Evolutionary conservation across 2,888 invertebrate species (phyloP).

Genomic region (Nomada hirtipes): DNA sequence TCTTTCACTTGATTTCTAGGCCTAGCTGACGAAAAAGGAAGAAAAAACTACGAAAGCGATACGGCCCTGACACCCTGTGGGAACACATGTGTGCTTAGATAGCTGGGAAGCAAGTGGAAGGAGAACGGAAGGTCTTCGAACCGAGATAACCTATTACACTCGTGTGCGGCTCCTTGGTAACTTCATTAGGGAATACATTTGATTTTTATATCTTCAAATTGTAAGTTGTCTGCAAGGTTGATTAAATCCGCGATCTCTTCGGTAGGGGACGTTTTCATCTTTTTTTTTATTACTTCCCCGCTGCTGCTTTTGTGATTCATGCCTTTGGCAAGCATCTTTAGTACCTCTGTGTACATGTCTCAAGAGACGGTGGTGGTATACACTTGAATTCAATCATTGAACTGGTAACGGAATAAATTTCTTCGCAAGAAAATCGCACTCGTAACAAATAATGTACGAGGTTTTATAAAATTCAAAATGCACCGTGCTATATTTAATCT

Average conservation of each 20-base stretch:
- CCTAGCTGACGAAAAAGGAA: constrained; percentile 34
- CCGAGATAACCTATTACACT: constrained; percentile 66
- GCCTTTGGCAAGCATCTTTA: constrained; percentile 35
- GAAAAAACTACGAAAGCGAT: constrained; percentile 72
- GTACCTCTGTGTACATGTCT: too few species aligned
- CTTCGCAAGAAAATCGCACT: too few species aligned
- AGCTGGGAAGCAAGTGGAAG: constrained; percentile 46
- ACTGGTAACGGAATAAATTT: too few species aligned
- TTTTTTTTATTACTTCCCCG: constrained; percentile 36
- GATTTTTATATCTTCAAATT: too few species aligned
- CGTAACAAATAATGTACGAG: too few species aligned
- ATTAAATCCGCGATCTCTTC: too few species aligned
- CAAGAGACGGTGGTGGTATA: too few species aligned
- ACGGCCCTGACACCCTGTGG: constrained; percentile 72
- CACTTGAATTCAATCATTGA: too few species aligned
- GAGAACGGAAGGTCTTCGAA: constrained; percentile 63
- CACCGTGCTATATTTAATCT: too few species aligned
- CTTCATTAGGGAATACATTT: neutral
- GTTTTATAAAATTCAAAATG: too few species aligned
- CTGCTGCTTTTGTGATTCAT: constrained; percentile 43
- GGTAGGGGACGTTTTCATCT: neutral
- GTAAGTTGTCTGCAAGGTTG: too few species aligned
- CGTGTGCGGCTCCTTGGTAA: neutral
- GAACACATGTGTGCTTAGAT: constrained; percentile 72
- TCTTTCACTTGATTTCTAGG: constrained; percentile 28